These are phyloP conservation scores for Diadumene lineata DNA, from an alignment of 92 coral and sea anemone genomes.

Conservation along the genomic window DNA sequence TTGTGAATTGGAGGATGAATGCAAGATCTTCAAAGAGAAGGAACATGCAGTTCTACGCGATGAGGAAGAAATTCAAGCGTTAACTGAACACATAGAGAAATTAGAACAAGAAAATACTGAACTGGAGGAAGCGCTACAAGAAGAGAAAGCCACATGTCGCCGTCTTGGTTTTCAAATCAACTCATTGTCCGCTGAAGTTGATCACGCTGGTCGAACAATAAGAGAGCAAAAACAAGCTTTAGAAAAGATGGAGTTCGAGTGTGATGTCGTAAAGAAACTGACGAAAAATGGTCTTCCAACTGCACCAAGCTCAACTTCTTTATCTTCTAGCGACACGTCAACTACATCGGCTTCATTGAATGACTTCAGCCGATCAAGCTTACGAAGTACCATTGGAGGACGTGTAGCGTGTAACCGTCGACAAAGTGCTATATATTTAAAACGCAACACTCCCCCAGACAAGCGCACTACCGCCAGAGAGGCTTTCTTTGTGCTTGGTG, in stretches of 20 bases:
- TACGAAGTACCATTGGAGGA: constrained; percentile 49
- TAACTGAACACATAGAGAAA: constrained; percentile 40
- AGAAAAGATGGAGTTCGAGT: constrained; percentile 4
- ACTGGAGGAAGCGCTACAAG: constrained; percentile 55
- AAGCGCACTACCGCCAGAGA: constrained; percentile 81
- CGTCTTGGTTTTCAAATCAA: constrained; percentile 78
- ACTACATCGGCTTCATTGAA: constrained; percentile 49
- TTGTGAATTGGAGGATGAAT: constrained; percentile 50
- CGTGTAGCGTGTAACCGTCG: constrained; percentile 73
- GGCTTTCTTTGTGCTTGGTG: constrained; percentile 72
- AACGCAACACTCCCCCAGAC: constrained; percentile 75
- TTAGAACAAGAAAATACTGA: constrained; percentile 37
- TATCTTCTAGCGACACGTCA: constrained; percentile 11
- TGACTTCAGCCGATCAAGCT: constrained; percentile 46
- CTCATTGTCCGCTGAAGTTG: constrained; percentile 87
- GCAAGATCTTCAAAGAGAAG: constrained; percentile 57
- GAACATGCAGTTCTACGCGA: constrained; percentile 34
- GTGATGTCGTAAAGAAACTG: constrained; percentile 24
- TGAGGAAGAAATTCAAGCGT: constrained; percentile 34
- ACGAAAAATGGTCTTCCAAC: no score
- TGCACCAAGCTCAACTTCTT: constrained; percentile 31
- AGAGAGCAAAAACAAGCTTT: constrained; percentile 50
- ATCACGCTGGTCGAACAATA: constrained; percentile 74
- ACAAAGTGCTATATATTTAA: constrained; percentile 77
- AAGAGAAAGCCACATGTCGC: constrained; percentile 66